Conservation (phyloP, 2,888 invertebrate genomes). For the Eustalomyia histrio region DNA sequence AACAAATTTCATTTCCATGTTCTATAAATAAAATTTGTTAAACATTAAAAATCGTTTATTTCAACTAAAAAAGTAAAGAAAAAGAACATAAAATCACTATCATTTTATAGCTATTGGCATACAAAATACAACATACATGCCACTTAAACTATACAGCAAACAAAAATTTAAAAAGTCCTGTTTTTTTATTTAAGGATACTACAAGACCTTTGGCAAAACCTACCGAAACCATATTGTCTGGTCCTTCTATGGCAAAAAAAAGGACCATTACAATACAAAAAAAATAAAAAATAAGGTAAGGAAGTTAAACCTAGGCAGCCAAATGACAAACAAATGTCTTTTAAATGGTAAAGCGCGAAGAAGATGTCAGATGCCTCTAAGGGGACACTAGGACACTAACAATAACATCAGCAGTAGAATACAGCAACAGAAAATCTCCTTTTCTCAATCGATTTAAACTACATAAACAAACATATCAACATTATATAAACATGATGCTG, state of each 20-base stretch:
- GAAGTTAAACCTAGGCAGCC: constrained; percentile 71
- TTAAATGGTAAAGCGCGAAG: constrained; percentile 75
- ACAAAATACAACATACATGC: constrained; percentile 9
- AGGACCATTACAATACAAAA: constrained; percentile 20
- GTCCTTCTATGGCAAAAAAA: constrained; percentile 26
- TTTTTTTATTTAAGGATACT: constrained; percentile 30
- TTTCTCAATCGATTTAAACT: constrained; percentile 70
- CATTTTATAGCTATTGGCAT: constrained; percentile 51
- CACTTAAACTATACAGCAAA: not conserved
- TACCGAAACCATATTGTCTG: constrained; percentile 37
- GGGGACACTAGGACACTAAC: constrained; percentile 64
- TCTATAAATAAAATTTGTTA: constrained; percentile 15
- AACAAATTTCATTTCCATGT: not conserved
- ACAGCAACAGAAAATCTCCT: constrained; percentile 67
- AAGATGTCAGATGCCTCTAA: constrained; percentile 70
- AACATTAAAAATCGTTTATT: constrained; percentile 55
- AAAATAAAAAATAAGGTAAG: too few species aligned
- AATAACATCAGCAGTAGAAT: too few species aligned
- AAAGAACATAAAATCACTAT: constrained; percentile 45
- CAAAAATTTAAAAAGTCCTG: constrained; percentile 39
- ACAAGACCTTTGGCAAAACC: constrained; percentile 59
- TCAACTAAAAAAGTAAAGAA: constrained; percentile 30
- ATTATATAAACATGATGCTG: constrained; percentile 69
- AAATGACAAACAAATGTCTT: constrained; percentile 77
- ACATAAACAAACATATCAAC: constrained; percentile 68